phyloP scores from a whole-genome alignment of 2,113 vertebrate species.

The Apteryx owenii region DNA sequence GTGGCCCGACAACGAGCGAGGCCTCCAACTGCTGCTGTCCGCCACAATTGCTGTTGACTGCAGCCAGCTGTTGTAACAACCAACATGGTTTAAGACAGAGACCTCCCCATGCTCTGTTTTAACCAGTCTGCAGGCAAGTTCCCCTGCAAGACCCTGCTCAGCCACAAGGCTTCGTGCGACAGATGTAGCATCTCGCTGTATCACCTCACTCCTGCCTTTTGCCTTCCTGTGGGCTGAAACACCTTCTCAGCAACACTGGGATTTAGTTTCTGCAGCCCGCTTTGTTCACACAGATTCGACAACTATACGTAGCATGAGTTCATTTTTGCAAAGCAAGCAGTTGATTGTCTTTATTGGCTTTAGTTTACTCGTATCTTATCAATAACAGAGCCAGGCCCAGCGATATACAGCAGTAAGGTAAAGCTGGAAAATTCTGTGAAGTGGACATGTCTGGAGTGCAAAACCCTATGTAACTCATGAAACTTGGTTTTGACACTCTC shows the following conservation, averaged over 20 bases:
- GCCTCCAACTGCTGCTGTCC: slow-evolving; percentile 65
- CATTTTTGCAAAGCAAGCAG: neutral
- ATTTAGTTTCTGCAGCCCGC: neutral
- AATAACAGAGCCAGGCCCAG: neutral
- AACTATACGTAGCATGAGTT: neutral
- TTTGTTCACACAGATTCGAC: neutral
- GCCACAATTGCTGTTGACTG: slow-evolving; percentile 29
- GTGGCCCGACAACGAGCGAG: neutral
- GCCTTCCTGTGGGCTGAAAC: neutral
- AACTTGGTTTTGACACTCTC: neutral
- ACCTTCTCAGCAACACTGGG: neutral
- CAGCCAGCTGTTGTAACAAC: slow-evolving; percentile 58
- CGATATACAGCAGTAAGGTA: neutral
- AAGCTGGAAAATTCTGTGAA: neutral
- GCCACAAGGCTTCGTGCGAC: neutral
- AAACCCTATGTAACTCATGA: neutral
- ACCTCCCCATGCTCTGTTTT: neutral
- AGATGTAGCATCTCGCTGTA: neutral
- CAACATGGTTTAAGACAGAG: neutral
- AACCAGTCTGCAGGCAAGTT: neutral
- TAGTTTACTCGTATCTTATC: neutral
- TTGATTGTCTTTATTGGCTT: neutral
- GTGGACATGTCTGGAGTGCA: neutral
- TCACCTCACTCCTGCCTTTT: neutral
- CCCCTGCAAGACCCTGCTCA: neutral